Evolutionary conservation across 2,113 vertebrate species (phyloP).

Genomic region (Chionis minor): DNA sequence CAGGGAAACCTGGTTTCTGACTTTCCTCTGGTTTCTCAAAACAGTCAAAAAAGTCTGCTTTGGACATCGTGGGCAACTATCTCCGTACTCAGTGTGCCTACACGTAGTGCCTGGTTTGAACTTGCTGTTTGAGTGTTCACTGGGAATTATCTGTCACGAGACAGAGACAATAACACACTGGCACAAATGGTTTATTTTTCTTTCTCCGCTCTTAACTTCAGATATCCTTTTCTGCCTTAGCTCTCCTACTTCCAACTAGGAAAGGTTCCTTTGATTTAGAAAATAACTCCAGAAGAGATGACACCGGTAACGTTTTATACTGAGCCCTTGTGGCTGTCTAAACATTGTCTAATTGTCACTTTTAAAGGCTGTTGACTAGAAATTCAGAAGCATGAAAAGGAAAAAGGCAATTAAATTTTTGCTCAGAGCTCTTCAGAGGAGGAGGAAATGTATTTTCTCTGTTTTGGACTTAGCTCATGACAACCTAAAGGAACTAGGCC

Average conservation of each 20-base stretch:
- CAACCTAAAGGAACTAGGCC: not conserved
- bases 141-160: not conserved
- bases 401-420: not conserved
- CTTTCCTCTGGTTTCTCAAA: not conserved
- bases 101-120: not conserved
- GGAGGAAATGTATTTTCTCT: not conserved
- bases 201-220: not conserved
- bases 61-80: not conserved
- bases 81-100: not conserved
- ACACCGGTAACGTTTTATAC: not conserved
- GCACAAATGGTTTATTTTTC: not conserved
- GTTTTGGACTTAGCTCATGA: not conserved
- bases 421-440: not conserved
- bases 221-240: not conserved
- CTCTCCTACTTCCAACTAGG: not conserved
- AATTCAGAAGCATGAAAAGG: not conserved
- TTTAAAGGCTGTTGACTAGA: not conserved
- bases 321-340: not conserved
- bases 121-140: not conserved
- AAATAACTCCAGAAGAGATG: not conserved
- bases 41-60: not conserved
- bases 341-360: not conserved
- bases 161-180: not conserved
- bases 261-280: not conserved
- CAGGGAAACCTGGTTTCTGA: not conserved